A percentile compares a stretch with the other conserved stretches of the same genome.
Conservation (phyloP, 2,797 vertebrate species). For the Xenentodon cancila region DNA sequence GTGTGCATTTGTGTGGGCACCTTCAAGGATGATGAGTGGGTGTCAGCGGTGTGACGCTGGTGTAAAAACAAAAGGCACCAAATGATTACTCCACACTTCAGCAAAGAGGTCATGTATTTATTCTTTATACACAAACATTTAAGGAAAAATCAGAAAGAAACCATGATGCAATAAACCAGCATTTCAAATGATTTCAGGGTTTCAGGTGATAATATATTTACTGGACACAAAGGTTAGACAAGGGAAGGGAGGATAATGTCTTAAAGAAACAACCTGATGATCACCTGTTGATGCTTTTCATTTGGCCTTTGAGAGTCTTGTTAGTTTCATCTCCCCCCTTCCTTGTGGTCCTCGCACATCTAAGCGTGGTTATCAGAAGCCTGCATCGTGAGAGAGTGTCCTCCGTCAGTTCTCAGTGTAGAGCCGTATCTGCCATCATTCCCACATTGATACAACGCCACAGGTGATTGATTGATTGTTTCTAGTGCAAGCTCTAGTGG, state of each 20-base stretch:
- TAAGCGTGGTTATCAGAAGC: slow-evolving; percentile 42
- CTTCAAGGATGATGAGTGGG: slow-evolving; percentile 35
- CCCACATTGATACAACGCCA: slow-evolving; percentile 47
- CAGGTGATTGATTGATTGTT: slow-evolving; percentile 65
- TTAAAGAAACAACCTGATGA: neutral
- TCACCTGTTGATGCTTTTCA: neutral
- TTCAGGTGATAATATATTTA: neutral
- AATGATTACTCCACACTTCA: slow-evolving; percentile 53
- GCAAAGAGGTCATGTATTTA: slow-evolving; percentile 35
- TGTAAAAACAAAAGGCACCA: slow-evolving; percentile 25
- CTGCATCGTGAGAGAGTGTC: slow-evolving; percentile 70
- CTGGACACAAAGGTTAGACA: neutral
- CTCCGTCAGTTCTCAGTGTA: slow-evolving; percentile 50
- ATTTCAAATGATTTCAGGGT: too few relatives aligned
- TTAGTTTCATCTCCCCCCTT: slow-evolving; percentile 29
- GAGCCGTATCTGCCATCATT: slow-evolving; percentile 29
- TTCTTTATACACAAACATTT: slow-evolving; percentile 13
- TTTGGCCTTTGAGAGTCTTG: neutral
- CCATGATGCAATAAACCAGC: neutral
- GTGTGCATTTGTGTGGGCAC: too few relatives aligned
- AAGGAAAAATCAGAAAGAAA: neutral
- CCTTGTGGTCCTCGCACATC: slow-evolving; percentile 22
- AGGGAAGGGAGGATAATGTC: neutral
- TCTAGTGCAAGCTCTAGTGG: slow-evolving; percentile 50
- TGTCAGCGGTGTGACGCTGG: slow-evolving; percentile 32